A percentile compares a stretch with the other conserved stretches of the same genome.
Evolutionary conservation across 2,888 invertebrate species (phyloP).

Genomic region (Zhuqinia jingwanae): DNA sequence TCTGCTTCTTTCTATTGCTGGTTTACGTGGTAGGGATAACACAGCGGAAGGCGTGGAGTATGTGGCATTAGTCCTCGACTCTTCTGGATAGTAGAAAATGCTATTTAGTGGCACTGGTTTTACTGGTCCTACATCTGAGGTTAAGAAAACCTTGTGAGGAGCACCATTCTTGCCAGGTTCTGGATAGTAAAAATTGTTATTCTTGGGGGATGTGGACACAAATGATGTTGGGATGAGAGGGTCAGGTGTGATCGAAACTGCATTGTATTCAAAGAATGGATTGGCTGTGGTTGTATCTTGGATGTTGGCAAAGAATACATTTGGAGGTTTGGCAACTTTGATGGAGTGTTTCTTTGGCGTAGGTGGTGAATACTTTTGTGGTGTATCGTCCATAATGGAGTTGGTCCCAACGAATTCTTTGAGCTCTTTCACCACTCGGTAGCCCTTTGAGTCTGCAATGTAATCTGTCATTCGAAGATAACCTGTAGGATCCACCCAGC

Average conservation of each 20-base stretch:
- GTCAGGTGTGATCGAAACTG: slow-evolving; percentile 46
- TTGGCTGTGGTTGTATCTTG: slow-evolving; percentile 55
- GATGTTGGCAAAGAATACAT: slow-evolving; percentile 59
- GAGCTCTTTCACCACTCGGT: slow-evolving; percentile 73
- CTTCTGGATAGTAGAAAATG: slow-evolving; percentile 65
- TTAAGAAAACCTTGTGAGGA: slow-evolving; percentile 61
- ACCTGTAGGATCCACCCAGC: slow-evolving; percentile 93
- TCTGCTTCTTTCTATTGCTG: background rate
- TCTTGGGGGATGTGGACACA: slow-evolving; percentile 50
- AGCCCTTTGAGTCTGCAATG: slow-evolving; percentile 84
- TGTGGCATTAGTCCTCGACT: slow-evolving; percentile 59
- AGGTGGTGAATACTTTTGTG: slow-evolving; percentile 45
- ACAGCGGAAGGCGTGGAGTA: slow-evolving; percentile 14
- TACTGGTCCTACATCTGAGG: slow-evolving; percentile 53
- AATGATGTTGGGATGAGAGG: slow-evolving; percentile 36
- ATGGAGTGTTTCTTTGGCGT: slow-evolving; percentile 66
- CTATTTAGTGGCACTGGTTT: slow-evolving; percentile 63
- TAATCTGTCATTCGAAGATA: slow-evolving; percentile 91
- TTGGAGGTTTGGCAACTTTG: slow-evolving; percentile 69
- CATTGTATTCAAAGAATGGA: slow-evolving; percentile 56
- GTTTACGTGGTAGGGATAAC: background rate
- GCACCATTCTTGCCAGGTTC: slow-evolving; percentile 68
- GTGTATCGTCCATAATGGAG: slow-evolving; percentile 69
- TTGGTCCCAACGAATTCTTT: slow-evolving; percentile 78
- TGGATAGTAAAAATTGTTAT: slow-evolving; percentile 47